A percentile compares a stretch with the other conserved stretches of the same genome.
phyloP scores from a whole-genome alignment of 2,113 vertebrate species.

The Pollachius pollachius region DNA sequence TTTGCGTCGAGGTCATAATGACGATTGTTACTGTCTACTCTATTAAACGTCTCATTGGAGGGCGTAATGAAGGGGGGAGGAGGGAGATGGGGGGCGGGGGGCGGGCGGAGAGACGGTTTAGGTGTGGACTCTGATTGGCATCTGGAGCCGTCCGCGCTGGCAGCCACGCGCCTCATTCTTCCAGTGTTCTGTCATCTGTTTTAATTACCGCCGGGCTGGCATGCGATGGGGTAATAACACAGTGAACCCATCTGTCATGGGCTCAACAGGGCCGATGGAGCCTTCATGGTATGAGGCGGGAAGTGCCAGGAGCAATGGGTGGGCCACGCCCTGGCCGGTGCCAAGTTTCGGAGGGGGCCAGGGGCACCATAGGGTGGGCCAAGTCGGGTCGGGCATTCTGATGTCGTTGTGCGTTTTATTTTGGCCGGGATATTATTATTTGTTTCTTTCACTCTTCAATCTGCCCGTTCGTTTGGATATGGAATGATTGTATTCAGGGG shows the following conservation, averaged over 20 bases:
- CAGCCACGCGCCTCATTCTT: slow-evolving; percentile 38
- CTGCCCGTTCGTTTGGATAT: too few relatives aligned
- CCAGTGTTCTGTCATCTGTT: slow-evolving; percentile 54
- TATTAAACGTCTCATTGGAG: slow-evolving; percentile 31
- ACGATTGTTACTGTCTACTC: slow-evolving; percentile 31
- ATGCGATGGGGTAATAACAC: slow-evolving; percentile 51
- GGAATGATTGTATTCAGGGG: too few relatives aligned
- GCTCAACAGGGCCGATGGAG: slow-evolving; percentile 20
- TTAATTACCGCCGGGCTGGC: slow-evolving; percentile 52
- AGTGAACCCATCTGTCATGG: slow-evolving; percentile 55
- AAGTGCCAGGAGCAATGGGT: slow-evolving; percentile 14
- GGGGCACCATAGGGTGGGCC: not conserved
- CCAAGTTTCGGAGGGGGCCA: not conserved
- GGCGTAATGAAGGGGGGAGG: slow-evolving; percentile 3
- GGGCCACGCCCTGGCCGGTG: slow-evolving; percentile 7
- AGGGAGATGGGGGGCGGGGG: slow-evolving; percentile 6
- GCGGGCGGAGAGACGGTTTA: not conserved
- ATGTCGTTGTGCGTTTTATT: too few relatives aligned
- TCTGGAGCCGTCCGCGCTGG: slow-evolving; percentile 52
- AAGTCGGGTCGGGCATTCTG: too few relatives aligned
- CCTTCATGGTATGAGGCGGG: slow-evolving; percentile 15
- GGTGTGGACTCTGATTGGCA: slow-evolving; percentile 24
- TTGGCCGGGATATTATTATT: too few relatives aligned
- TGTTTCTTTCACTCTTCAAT: too few relatives aligned
- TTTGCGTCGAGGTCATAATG: slow-evolving; percentile 8